Evolutionary conservation across 2,888 invertebrate genomes (phyloP), one percentile per base, ranked within the genome.

Genomic region (Phragmatobia fuliginosa): DNA sequence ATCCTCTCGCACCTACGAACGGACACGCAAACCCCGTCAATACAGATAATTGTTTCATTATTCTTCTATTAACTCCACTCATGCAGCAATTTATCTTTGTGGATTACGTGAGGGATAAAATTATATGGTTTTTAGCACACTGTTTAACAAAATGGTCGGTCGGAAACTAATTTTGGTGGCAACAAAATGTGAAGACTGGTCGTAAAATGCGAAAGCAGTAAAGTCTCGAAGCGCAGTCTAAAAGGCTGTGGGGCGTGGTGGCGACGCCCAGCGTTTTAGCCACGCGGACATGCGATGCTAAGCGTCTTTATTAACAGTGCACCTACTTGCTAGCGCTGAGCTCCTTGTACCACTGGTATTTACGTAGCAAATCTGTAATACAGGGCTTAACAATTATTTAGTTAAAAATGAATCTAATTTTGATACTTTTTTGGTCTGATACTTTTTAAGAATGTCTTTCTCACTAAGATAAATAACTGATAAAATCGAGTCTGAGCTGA

Each of bases 21-120:
- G 83, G 87, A 87, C 91, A 94, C 94, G 94, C 94, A 87, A 93
- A 83, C 83, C 86, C 88, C 91, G 91, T 88, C 92, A 89, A 91
- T 90, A 89, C 84, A 82, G 85, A 91, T 94, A 94, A 94, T 94
- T 94, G 94, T 94, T 94, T 92, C 94, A 94, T 94, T 94, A 94
- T 94, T 94, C 90, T 93, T 92, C 90, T 93, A 94, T 94, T 94
- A 94, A 94, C 94, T 94, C 92, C 89, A 85, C 87, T 90, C 89
- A 87, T 80, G 87, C 86, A 86, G 87, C 87, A 84, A 92, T 92
- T 90, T 91, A 88, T 93, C 88, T 88, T 82, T 79, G 83, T 78
- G 79, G 78, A 82, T 74, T 73, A 76, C 77, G 75, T 75, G 75
- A 75, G 83, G 75, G 80, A 76, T 81, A 79, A 72, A 74, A 71